These are phyloP conservation scores for Ochropacha duplaris DNA, from an alignment of 2,888 invertebrate species.

Conservation along the genomic window DNA sequence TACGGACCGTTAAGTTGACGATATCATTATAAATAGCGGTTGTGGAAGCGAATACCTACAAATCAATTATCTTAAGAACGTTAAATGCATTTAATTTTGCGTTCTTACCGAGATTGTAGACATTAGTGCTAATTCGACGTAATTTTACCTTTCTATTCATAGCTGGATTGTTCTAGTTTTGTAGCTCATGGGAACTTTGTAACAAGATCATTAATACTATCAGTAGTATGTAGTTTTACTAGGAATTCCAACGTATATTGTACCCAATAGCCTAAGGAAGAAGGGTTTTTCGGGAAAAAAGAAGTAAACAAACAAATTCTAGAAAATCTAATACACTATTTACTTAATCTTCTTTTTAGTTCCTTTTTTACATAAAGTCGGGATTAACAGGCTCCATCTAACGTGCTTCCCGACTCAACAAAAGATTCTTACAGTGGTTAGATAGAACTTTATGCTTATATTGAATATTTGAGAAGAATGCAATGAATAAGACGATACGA, in stretches of 20 bases:
- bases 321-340: too few species aligned
- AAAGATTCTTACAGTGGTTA: background rate
- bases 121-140: background rate
- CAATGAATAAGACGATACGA: background rate
- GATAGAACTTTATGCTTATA: too few species aligned
- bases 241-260: background rate
- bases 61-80: conserved; percentile 5
- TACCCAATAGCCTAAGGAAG: too few species aligned
- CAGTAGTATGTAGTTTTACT: background rate
- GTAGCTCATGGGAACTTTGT: background rate
- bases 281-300: too few species aligned
- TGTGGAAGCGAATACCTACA: conserved; percentile 16
- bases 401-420: too few species aligned
- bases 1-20: conserved; percentile 25
- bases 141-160: background rate
- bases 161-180: background rate
- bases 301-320: too few species aligned
- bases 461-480: too few species aligned
- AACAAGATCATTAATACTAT: background rate
- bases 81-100: background rate
- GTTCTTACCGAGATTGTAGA: background rate
- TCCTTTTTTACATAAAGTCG: too few species aligned
- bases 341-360: too few species aligned
- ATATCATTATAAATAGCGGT: conserved; percentile 19
- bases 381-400: too few species aligned